Evolutionary conservation across 1,140 invertebrate genomes (phyloP).

Genomic region (Rhyacophila brunnea): DNA sequence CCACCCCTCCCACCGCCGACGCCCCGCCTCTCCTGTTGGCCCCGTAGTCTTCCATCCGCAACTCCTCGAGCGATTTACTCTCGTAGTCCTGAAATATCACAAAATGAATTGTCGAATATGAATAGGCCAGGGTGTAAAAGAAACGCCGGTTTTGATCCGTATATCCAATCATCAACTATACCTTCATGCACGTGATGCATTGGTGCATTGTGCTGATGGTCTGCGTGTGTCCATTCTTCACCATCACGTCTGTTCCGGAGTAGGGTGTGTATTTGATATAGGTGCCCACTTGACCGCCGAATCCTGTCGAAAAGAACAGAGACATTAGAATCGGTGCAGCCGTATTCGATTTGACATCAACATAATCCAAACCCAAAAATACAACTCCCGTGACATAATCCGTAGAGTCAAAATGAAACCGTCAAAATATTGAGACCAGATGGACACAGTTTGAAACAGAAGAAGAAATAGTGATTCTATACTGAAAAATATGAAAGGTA

Average conservation of each 20-base stretch:
- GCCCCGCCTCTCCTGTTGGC: slow-evolving; percentile 79
- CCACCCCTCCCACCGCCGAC: slow-evolving; percentile 36
- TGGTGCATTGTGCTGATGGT: slow-evolving; percentile 90
- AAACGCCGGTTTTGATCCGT: too few relatives aligned
- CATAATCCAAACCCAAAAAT: not conserved
- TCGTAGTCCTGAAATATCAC: slow-evolving; percentile 75
- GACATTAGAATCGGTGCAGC: not conserved
- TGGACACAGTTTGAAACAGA: not conserved
- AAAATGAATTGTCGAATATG: not conserved
- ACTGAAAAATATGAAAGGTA: too few relatives aligned
- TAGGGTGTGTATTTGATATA: slow-evolving; percentile 83
- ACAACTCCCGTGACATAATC: not conserved
- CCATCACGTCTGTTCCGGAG: slow-evolving; percentile 85
- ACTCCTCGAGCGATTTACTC: slow-evolving; percentile 88
- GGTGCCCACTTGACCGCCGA: slow-evolving; percentile 66
- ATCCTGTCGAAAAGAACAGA: slow-evolving; percentile 44
- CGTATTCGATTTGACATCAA: not conserved
- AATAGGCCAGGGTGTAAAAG: too few relatives aligned
- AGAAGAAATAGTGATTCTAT: too few relatives aligned
- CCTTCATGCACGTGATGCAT: slow-evolving; percentile 95
- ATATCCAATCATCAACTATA: too few relatives aligned
- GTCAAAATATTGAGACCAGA: not conserved
- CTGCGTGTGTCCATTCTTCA: slow-evolving; percentile 79
- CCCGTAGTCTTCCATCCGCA: slow-evolving; percentile 90
- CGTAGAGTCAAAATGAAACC: not conserved